phyloP scores from a whole-genome alignment of 2,888 invertebrate genomes.

The Neocrepidodera transversa region DNA sequence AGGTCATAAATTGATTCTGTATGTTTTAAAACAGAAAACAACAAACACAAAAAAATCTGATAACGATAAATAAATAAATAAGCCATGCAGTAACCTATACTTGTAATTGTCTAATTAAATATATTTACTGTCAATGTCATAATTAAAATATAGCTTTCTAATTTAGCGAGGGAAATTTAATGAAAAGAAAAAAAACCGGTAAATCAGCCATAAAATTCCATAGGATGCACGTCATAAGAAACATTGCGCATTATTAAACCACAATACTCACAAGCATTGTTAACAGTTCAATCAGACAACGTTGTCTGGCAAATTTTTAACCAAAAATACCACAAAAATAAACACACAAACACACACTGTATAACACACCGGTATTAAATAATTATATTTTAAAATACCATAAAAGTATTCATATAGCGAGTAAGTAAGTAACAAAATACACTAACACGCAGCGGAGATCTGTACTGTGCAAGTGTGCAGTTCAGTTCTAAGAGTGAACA shows the following conservation, averaged over 20 bases:
- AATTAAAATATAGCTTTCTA: too few relatives aligned
- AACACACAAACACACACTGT: constrained; percentile 25
- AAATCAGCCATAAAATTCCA: not conserved
- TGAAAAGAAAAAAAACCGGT: too few relatives aligned
- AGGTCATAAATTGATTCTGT: too few relatives aligned
- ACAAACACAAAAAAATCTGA: too few relatives aligned
- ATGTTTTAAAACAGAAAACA: too few relatives aligned
- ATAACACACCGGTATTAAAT: constrained; percentile 25
- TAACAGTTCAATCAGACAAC: constrained; percentile 40
- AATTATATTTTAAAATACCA: too few relatives aligned
- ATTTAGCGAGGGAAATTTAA: too few relatives aligned
- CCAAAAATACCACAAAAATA: constrained; percentile 24
- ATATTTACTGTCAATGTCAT: too few relatives aligned
- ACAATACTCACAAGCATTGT: constrained; percentile 50
- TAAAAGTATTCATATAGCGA: too few relatives aligned
- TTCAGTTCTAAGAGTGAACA: constrained; percentile 36
- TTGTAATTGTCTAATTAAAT: too few relatives aligned
- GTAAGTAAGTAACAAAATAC: constrained; percentile 23
- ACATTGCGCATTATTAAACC: constrained; percentile 38
- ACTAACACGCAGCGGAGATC: constrained; percentile 29
- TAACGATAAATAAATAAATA: too few relatives aligned
- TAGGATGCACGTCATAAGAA: not conserved
- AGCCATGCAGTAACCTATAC: too few relatives aligned
- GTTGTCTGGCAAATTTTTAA: constrained; percentile 33
- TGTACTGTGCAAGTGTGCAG: constrained; percentile 23